Conservation (phyloP, 2,888 invertebrate genomes). For the Amiota minor region DNA sequence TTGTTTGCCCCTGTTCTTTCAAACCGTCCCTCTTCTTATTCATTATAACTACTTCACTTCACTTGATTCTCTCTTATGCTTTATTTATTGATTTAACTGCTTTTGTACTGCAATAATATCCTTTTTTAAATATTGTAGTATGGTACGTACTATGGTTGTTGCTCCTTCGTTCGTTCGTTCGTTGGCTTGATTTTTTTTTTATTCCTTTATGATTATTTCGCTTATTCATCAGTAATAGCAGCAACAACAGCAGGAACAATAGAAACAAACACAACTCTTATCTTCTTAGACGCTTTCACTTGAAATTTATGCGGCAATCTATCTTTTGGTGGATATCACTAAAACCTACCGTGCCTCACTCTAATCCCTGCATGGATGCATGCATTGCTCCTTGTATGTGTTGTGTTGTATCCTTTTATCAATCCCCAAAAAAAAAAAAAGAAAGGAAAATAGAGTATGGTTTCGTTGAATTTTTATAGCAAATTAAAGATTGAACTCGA, state of each 20-base stretch:
- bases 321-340: slow-evolving; percentile 19
- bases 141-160: not conserved
- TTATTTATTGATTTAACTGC: slow-evolving; percentile 68
- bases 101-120: slow-evolving; percentile 57
- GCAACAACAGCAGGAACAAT: not conserved
- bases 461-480: not conserved
- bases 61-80: slow-evolving; percentile 55
- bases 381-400: slow-evolving; percentile 26
- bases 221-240: not conserved
- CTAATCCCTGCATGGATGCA: not conserved
- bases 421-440: no score
- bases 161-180: slow-evolving; percentile 36
- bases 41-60: slow-evolving; percentile 11
- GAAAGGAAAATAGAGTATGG: no score
- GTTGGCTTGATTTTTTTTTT: slow-evolving; percentile 28
- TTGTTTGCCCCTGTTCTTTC: not conserved
- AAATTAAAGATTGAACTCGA: no score
- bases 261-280: slow-evolving; percentile 52
- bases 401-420: slow-evolving; percentile 47
- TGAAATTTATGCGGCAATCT: slow-evolving; percentile 63
- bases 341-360: not conserved
- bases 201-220: slow-evolving; percentile 38
- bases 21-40: slow-evolving; percentile 19
- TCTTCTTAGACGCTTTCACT: slow-evolving; percentile 49
- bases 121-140: slow-evolving; percentile 2